A percentile compares a stretch with the other conserved stretches of the same genome.
Evolutionary conservation across 2,797 vertebrate species (phyloP).

Genomic region (Sebastes itinus): DNA sequence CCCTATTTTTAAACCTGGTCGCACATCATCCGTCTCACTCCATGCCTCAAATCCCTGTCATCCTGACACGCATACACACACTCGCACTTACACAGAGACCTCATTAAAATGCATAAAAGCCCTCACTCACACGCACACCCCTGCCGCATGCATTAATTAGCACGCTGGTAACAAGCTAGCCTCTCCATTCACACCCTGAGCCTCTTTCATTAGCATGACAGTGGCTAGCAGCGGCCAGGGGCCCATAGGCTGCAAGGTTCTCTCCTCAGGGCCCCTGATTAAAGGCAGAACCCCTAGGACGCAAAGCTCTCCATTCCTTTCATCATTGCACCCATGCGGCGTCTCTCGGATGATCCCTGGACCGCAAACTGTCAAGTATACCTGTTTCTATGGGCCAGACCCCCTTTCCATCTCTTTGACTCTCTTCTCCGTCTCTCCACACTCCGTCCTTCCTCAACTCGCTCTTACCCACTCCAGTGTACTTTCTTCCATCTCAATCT

Average conservation of each 20-base stretch:
- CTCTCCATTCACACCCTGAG: conserved; percentile 82
- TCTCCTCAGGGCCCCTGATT: conserved; percentile 83
- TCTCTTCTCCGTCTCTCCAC: conserved; percentile 51
- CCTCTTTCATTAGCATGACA: conserved; percentile 86
- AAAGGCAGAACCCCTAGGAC: conserved; percentile 80
- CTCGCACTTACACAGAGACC: conserved; percentile 58
- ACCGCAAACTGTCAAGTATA: conserved; percentile 80
- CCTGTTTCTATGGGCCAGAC: conserved; percentile 74
- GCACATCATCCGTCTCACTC: conserved; percentile 53
- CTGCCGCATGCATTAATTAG: conserved; percentile 83
- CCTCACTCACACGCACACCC: conserved; percentile 53
- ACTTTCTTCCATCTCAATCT: conserved; percentile 66
- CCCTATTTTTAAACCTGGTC: conserved; percentile 50
- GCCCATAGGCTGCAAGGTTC: conserved; percentile 71
- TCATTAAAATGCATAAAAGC: conserved; percentile 75
- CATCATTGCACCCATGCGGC: conserved; percentile 73
- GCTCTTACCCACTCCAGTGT: conserved; percentile 60
- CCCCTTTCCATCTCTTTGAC: conserved; percentile 67
- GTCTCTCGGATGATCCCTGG: conserved; percentile 75
- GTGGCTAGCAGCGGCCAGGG: conserved; percentile 74
- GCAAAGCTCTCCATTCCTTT: conserved; percentile 77
- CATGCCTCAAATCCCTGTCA: conserved; percentile 60
- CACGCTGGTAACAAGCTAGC: conserved; percentile 82
- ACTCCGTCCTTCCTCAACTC: conserved; percentile 59
- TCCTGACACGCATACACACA: conserved; percentile 48